Percentiles rank a stretch among this genome's conserved stretches.
Evolutionary conservation across 2,113 vertebrate species (phyloP).

Genomic region (Zosterops borbonicus): DNA sequence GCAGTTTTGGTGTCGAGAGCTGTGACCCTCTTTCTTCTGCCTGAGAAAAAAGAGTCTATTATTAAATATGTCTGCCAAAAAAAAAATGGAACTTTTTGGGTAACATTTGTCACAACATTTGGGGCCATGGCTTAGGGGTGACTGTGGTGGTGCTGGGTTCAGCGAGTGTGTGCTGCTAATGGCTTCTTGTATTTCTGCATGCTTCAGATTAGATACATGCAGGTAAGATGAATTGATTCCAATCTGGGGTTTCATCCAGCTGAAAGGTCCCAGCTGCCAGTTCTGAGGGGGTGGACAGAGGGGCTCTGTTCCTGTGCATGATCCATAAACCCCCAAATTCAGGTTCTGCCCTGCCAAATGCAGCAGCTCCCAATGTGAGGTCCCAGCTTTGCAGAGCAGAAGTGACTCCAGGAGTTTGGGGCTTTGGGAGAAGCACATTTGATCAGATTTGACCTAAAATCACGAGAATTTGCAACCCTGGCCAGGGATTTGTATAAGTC

Average conservation of each 20-base stretch:
- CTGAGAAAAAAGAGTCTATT: neutral
- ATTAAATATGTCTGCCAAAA: neutral
- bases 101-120: neutral
- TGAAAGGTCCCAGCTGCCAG: neutral
- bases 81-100: accelerated
- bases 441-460: slow-evolving; percentile 2
- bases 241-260: neutral
- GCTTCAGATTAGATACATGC: slow-evolving; percentile 97
- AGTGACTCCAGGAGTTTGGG: neutral
- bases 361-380: neutral
- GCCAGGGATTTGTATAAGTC: neutral
- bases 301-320: neutral
- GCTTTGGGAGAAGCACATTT: neutral
- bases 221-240: slow-evolving; percentile 73
- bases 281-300: neutral
- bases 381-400: neutral
- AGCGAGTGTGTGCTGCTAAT: slow-evolving; percentile 49
- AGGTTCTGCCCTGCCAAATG: neutral
- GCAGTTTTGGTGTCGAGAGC: neutral
- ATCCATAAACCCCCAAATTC: neutral
- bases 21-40: neutral
- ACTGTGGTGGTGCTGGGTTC: no score
- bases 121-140: no score
- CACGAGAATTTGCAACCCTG: neutral
- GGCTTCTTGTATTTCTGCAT: slow-evolving; percentile 73